A percentile compares a stretch with the other conserved stretches of the same genome.
Conservation (phyloP, 2,113 vertebrate genomes). For the Leptobrachium ailaonicum region DNA sequence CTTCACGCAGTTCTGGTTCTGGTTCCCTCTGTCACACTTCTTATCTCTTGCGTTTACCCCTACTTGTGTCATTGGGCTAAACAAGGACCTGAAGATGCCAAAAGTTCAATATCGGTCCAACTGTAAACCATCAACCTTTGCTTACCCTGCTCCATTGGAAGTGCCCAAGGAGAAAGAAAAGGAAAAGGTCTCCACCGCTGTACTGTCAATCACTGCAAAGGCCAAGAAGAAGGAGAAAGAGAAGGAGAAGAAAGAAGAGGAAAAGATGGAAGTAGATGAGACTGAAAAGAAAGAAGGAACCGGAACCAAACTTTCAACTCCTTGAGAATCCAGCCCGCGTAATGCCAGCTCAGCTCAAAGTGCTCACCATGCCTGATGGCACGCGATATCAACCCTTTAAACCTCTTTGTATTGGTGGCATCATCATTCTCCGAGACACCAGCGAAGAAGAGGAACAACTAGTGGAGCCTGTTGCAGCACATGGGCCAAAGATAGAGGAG, state of each 20-base stretch:
- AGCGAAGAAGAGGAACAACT: slow-evolving; percentile 94
- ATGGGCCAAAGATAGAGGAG: slow-evolving; percentile 96
- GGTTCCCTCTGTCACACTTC: slow-evolving; percentile 98
- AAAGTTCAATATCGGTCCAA: slow-evolving; percentile 98
- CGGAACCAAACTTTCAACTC: slow-evolving; percentile 92
- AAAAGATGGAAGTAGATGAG: slow-evolving; percentile 96
- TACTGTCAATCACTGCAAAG: slow-evolving; percentile 97
- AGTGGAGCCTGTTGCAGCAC: slow-evolving; percentile 94
- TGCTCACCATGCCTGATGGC: slow-evolving; percentile 90
- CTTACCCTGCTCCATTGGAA: slow-evolving; percentile 94
- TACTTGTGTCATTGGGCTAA: slow-evolving; percentile 96
- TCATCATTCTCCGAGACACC: slow-evolving; percentile 96
- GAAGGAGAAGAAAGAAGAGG: slow-evolving; percentile 89
- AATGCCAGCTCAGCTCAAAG: slow-evolving; percentile 97
- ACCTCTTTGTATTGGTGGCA: slow-evolving; percentile 91
- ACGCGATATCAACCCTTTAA: slow-evolving; percentile 98
- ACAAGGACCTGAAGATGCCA: slow-evolving; percentile 99
- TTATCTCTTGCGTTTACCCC: slow-evolving; percentile 94
- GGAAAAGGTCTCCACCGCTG: slow-evolving; percentile 98
- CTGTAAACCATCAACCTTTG: slow-evolving; percentile 97
- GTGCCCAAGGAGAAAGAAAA: slow-evolving; percentile 99
- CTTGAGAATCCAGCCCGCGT: slow-evolving; percentile 94
- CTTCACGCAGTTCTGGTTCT: slow-evolving; percentile 99
- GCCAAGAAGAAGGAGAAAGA: slow-evolving; percentile 99
- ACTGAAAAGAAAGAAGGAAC: slow-evolving; percentile 91